Evolutionary conservation across 2,113 vertebrate species (phyloP), one percentile per base, ranked within the genome.

Genomic region (Myiopsitta monachus): DNA sequence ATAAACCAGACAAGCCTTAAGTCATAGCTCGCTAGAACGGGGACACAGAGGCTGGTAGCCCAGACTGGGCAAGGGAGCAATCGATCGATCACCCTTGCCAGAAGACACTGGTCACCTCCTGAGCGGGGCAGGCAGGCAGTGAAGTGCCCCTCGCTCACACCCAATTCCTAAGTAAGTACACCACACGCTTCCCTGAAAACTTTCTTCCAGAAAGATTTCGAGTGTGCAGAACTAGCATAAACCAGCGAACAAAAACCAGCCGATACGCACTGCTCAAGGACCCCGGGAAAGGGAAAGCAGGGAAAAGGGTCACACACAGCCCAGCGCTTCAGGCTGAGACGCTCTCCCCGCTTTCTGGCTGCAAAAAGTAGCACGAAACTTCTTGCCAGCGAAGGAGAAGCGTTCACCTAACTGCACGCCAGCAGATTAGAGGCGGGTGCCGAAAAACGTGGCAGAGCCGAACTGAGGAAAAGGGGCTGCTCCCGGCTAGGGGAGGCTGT

Each of bases 191-290:
- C 6, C 14, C 78, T 11, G 41, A 5, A 4, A 46, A 28, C 63
- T 75, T 62, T 31, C 27, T 16, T 54, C 16, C 51, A 2, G 33
- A 17, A 39, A 13, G 15, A 11, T 6, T 39, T 33, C 0, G 41
- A 3, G 3, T 6, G 18, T 7, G 16, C 6, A 14, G 26, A 83
- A n/a, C 2, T 0, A 18, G 21, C 1, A 5, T 0, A 10, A 10
- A 52, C 7, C 7, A 2, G 11, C 3, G 9, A 61, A 3, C 8
- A 21, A 22, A 31, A 84, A 10, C 9, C 16, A 17, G 31, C n/a
- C 5, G 24, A 10, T 4, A 26, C 11, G 3, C 4, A 4, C 43
- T 9, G 16, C 44, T 54, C 47, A 16, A 33, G 1, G 10, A 61
- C 14, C 18, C 70, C 55, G 3, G 18, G 14, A 36, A 7, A 9